Evolutionary conservation across 2,797 vertebrate species (phyloP).

Genomic region (Heteromormyrus szaboi): DNA sequence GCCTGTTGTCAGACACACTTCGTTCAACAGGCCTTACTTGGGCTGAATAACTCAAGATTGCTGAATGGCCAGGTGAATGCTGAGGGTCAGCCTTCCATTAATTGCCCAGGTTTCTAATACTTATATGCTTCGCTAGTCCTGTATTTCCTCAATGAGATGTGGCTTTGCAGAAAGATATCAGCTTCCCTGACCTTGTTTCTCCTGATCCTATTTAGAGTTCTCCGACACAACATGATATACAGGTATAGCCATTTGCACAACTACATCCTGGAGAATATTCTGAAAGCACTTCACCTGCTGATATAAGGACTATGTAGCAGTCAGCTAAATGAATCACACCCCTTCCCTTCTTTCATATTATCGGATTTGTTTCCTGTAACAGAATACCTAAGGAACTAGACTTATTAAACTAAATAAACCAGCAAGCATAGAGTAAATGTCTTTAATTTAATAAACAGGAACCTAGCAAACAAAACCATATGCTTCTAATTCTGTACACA

Average conservation of each 20-base stretch:
- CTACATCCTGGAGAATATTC: not conserved
- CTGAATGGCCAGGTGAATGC: slow-evolving; percentile 45
- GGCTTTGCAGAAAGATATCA: not conserved
- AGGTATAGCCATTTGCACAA: not conserved
- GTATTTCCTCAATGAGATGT: not conserved
- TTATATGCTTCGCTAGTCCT: not conserved
- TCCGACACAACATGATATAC: not conserved
- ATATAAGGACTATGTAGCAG: not conserved
- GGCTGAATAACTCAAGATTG: slow-evolving; percentile 20
- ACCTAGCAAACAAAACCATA: not conserved
- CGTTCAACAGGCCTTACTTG: not conserved
- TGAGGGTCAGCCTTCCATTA: slow-evolving; percentile 57
- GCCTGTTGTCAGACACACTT: not conserved
- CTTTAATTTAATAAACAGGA: not conserved
- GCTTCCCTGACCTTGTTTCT: not conserved
- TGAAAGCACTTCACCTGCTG: not conserved
- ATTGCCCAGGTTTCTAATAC: slow-evolving; percentile 62
- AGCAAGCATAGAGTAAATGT: not conserved
- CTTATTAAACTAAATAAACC: not conserved
- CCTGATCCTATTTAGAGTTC: not conserved
- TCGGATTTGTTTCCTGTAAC: not conserved
- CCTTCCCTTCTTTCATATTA: not conserved
- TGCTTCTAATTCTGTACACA: not conserved
- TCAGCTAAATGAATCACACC: not conserved
- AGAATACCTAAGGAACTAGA: not conserved